Percentiles rank a stretch among this genome's conserved stretches.
Evolutionary conservation across 1,140 invertebrate species (phyloP).

Genomic region (Lasioglossum albipes): DNA sequence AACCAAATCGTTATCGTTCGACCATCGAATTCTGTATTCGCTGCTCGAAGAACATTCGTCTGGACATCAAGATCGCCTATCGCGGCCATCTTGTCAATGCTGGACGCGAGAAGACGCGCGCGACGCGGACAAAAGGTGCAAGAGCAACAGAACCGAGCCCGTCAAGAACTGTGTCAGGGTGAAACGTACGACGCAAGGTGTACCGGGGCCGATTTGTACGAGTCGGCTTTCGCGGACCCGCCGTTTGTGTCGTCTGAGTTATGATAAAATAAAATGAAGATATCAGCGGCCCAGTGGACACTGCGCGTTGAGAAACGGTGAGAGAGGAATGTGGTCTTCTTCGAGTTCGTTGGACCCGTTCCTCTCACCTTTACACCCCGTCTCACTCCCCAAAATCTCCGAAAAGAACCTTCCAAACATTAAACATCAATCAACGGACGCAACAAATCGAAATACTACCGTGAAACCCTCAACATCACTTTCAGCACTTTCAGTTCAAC

Average conservation of each 20-base stretch:
- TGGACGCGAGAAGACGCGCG: background rate
- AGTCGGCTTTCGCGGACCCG: conserved; percentile 42
- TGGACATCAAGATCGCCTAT: no score
- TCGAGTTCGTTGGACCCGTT: conserved; percentile 23
- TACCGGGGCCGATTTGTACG: conserved; percentile 43
- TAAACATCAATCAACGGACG: no score
- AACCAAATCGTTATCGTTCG: no score
- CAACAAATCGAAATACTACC: no score
- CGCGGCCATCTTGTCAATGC: background rate
- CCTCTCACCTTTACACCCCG: background rate
- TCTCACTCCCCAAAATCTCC: no score
- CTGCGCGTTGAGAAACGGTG: conserved; percentile 46
- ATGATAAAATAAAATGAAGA: conserved; percentile 63
- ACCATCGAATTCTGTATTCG: no score
- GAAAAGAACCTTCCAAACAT: no score
- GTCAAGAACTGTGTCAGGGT: conserved; percentile 29
- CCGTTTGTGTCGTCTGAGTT: conserved; percentile 51
- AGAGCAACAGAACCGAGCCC: background rate
- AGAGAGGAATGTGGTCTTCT: conserved; percentile 64
- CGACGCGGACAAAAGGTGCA: background rate
- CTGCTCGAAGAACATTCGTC: no score
- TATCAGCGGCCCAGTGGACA: conserved; percentile 41
- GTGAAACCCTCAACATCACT: no score
- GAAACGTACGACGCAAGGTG: conserved; percentile 14
- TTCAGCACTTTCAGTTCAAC: no score